Percentiles rank a stretch among this genome's conserved stretches.
Conservation (phyloP, 2,888 invertebrate genomes). For the Drepana falcataria region DNA sequence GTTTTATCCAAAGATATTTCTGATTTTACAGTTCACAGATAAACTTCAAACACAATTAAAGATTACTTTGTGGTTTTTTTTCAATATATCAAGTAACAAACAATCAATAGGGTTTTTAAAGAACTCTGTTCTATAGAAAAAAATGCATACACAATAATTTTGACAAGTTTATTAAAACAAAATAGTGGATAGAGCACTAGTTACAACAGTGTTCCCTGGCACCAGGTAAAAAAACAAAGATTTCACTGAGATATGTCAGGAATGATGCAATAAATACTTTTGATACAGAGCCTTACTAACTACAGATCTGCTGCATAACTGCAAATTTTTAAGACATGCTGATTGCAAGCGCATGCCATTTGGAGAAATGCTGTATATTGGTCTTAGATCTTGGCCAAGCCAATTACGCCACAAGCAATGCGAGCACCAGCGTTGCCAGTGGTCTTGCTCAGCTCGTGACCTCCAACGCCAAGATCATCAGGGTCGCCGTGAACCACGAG, state of each 20-base stretch:
- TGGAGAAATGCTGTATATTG: neutral
- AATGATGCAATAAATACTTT: slow-evolving; percentile 33
- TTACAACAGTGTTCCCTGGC: slow-evolving; percentile 35
- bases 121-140: neutral
- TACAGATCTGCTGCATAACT: slow-evolving; percentile 2
- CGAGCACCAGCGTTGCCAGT: slow-evolving; percentile 97
- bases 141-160: slow-evolving; percentile 11
- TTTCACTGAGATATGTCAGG: slow-evolving; percentile 32
- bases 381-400: slow-evolving; percentile 71
- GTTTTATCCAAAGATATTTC: too few species aligned
- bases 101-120: too few species aligned
- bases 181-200: slow-evolving; percentile 26
- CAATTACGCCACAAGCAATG: slow-evolving; percentile 93
- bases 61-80: too few species aligned
- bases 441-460: slow-evolving; percentile 93
- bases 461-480: slow-evolving; percentile 96
- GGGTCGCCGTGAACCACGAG: slow-evolving; percentile 94
- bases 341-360: too few species aligned
- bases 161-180: slow-evolving; percentile 32
- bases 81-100: too few species aligned
- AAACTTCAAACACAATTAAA: too few species aligned
- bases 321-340: neutral
- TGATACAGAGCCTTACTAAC: slow-evolving; percentile 24
- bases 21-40: too few species aligned
- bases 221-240: slow-evolving; percentile 37